Evolutionary conservation across 1,140 invertebrate species (phyloP).

Genomic region (Zophobas atratus): DNA sequence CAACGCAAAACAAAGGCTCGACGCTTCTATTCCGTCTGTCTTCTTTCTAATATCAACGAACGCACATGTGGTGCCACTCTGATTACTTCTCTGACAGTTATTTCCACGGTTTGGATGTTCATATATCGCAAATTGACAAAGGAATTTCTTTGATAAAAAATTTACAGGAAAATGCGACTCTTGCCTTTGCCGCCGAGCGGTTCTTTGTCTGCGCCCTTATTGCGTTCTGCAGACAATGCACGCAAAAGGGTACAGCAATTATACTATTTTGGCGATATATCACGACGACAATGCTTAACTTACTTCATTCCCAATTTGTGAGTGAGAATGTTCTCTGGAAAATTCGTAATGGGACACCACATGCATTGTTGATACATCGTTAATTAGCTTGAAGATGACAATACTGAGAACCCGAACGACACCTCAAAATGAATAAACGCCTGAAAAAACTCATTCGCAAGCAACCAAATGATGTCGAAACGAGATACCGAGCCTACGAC

Average conservation of each 20-base stretch:
- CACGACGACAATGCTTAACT: too few species aligned
- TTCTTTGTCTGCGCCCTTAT: background rate
- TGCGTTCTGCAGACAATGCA: too few species aligned
- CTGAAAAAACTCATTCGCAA: background rate
- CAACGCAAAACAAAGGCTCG: conserved; percentile 1
- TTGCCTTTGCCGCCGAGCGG: background rate
- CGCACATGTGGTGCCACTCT: conserved; percentile 1
- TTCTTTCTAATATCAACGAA: background rate
- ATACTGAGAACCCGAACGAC: too few species aligned
- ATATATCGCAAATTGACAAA: background rate
- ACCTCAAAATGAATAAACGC: too few species aligned
- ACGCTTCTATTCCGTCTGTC: background rate
- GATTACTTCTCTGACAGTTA: conserved; percentile 2
- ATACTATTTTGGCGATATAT: too few species aligned
- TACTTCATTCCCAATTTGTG: too few species aligned
- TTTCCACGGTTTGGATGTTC: background rate
- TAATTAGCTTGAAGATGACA: too few species aligned
- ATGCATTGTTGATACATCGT: too few species aligned
- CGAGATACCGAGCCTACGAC: background rate
- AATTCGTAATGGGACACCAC: too few species aligned
- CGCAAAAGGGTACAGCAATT: too few species aligned
- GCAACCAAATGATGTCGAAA: background rate
- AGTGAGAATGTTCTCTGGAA: too few species aligned
- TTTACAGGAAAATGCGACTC: background rate
- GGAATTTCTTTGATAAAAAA: conserved; percentile 1